Conservation (phyloP, 1,140 invertebrate species). For the Pachyrhynchus sulphureomaculatus region DNA sequence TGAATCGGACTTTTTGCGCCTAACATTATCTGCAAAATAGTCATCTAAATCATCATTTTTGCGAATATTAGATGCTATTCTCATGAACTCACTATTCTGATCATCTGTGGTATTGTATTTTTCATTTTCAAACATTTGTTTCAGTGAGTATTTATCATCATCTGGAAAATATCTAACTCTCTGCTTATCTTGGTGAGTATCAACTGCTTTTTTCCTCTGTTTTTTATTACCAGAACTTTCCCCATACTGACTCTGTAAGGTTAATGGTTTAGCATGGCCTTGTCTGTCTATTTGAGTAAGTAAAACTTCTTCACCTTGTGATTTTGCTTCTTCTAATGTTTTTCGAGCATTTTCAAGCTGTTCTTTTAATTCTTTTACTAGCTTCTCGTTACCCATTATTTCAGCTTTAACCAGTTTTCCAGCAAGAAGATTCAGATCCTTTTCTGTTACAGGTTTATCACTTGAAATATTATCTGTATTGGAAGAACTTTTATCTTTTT, state of each 20-base stretch:
- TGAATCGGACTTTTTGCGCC: constrained; percentile 60
- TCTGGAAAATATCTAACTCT: constrained; percentile 84
- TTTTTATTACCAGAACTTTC: constrained; percentile 48
- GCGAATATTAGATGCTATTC: constrained; percentile 67
- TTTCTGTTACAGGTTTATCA: constrained; percentile 55
- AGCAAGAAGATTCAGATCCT: constrained; percentile 84
- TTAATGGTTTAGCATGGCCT: constrained; percentile 63
- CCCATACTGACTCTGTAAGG: constrained; percentile 45
- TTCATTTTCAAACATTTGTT: constrained; percentile 89
- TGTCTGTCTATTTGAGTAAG: constrained; percentile 69
- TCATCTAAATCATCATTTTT: constrained; percentile 84
- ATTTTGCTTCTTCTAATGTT: constrained; percentile 53
- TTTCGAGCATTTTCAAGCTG: constrained; percentile 71
- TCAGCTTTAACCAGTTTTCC: constrained; percentile 90
- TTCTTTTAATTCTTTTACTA: constrained; percentile 69
- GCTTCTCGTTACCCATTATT: constrained; percentile 75
- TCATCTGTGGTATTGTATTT: constrained; percentile 80
- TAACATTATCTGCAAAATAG: constrained; percentile 76
- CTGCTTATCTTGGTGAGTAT: constrained; percentile 74
- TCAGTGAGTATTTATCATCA: constrained; percentile 85
- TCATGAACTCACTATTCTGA: constrained; percentile 77
- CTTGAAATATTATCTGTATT: not conserved
- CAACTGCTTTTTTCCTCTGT: constrained; percentile 61
- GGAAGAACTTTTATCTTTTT: not conserved
- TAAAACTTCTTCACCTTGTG: constrained; percentile 60